phyloP scores from a whole-genome alignment of 1,140 invertebrate species.

The Anadara kagoshimensis region DNA sequence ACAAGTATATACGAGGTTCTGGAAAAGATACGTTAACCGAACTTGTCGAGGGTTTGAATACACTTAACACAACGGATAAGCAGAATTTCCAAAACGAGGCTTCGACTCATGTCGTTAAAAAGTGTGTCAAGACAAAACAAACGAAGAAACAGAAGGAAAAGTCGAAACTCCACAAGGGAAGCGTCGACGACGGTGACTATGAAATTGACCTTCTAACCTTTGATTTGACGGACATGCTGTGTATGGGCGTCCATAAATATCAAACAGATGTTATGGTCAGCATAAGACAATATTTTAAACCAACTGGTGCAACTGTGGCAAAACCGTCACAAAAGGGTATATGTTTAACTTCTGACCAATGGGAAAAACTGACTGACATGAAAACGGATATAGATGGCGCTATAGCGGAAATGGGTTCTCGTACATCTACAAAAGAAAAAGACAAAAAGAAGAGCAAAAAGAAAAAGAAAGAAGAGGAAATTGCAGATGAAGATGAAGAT shows the following conservation, averaged over 20 bases:
- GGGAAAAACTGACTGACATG: slow-evolving; percentile 7
- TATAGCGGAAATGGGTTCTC: not conserved
- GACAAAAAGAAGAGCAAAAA: too few species aligned
- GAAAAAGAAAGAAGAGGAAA: too few species aligned
- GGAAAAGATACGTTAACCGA: slow-evolving; percentile 25
- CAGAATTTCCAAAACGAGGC: slow-evolving; percentile 21
- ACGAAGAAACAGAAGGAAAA: slow-evolving; percentile 1
- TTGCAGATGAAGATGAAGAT: too few species aligned
- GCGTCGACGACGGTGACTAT: slow-evolving; percentile 31
- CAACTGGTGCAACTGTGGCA: slow-evolving; percentile 3
- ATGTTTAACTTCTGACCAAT: slow-evolving; percentile 14
- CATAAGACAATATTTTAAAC: slow-evolving; percentile 37
- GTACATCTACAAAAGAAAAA: too few species aligned
- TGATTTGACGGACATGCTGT: slow-evolving; percentile 33
- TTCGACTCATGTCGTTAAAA: not conserved
- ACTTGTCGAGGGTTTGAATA: slow-evolving; percentile 25
- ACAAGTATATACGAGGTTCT: slow-evolving; percentile 31
- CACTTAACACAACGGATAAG: slow-evolving; percentile 19
- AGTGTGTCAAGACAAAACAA: not conserved
- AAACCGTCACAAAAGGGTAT: slow-evolving; percentile 32
- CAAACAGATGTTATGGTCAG: slow-evolving; percentile 27
- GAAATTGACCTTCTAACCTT: slow-evolving; percentile 30
- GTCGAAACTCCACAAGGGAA: slow-evolving; percentile 9
- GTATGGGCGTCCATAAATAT: slow-evolving; percentile 18
- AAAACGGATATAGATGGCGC: slow-evolving; percentile 22